These are phyloP conservation scores for Rotaria macrura DNA, from an alignment of 2,888 invertebrate genomes.

Conservation along the genomic window DNA sequence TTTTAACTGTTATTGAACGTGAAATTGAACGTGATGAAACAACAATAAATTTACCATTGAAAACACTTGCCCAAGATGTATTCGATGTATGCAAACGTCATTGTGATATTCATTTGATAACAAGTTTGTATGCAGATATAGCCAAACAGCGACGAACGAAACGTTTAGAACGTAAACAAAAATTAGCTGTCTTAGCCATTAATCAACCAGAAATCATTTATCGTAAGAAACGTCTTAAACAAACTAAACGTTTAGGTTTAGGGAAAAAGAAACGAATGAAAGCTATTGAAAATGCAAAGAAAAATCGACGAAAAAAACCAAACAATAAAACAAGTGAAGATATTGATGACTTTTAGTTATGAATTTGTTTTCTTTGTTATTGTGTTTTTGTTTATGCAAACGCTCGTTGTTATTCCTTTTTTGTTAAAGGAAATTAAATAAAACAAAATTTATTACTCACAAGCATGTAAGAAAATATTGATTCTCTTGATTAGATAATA, in stretches of 20 bases:
- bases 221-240: background rate
- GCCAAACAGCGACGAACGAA: background rate
- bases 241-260: background rate
- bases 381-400: background rate
- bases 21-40: background rate
- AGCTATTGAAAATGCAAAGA: background rate
- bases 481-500: too few relatives aligned
- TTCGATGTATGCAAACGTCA: background rate
- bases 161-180: slow-evolving; percentile 11
- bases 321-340: background rate
- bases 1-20: background rate
- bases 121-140: background rate
- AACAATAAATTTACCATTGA: background rate
- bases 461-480: too few relatives aligned
- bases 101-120: background rate
- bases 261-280: slow-evolving; percentile 4
- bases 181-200: background rate
- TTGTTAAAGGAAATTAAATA: background rate
- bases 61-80: background rate
- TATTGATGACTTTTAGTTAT: background rate
- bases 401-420: background rate
- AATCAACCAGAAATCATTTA: slow-evolving; percentile 10
- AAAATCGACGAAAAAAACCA: background rate
- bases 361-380: too few relatives aligned
- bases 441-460: background rate